phyloP scores from a whole-genome alignment of 2,113 vertebrate genomes.

The Rafetus swinhoei region DNA sequence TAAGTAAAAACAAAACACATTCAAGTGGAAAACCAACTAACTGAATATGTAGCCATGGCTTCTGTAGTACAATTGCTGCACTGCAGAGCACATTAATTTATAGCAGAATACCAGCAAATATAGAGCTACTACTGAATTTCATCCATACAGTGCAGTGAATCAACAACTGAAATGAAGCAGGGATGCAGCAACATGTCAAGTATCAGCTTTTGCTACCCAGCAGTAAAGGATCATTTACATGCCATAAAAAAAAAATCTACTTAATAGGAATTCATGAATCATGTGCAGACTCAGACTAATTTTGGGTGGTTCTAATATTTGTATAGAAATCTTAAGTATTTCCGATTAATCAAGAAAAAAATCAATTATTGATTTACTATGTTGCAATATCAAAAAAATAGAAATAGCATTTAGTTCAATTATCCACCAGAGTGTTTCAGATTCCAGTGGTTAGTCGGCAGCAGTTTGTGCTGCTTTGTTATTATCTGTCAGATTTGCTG shows the following conservation, averaged over 20 bases:
- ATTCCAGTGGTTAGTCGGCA: conserved; percentile 36
- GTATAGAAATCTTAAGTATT: background rate
- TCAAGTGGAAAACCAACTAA: background rate
- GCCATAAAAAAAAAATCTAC: background rate
- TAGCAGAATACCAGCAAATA: conserved; percentile 11
- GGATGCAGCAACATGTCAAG: background rate
- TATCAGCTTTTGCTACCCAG: background rate
- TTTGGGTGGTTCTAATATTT: conserved; percentile 8
- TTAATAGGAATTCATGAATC: background rate
- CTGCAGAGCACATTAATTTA: conserved; percentile 48
- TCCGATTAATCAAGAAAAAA: conserved; percentile 16
- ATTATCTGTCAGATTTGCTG: conserved; percentile 65
- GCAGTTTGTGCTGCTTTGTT: conserved; percentile 61
- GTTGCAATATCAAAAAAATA: background rate
- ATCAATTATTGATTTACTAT: background rate
- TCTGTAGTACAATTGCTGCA: conserved; percentile 36
- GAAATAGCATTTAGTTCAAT: conserved; percentile 5
- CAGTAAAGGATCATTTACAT: background rate
- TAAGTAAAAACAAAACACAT: background rate
- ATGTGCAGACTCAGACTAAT: background rate
- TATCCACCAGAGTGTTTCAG: conserved; percentile 32
- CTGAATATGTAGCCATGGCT: background rate
- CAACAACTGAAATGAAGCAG: background rate
- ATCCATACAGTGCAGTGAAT: conserved; percentile 17
- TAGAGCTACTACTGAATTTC: background rate